A percentile compares a stretch with the other conserved stretches of the same genome.
phyloP scores from a whole-genome alignment of 64 coral and sea anemone genomes.

The Orbicella faveolata region DNA sequence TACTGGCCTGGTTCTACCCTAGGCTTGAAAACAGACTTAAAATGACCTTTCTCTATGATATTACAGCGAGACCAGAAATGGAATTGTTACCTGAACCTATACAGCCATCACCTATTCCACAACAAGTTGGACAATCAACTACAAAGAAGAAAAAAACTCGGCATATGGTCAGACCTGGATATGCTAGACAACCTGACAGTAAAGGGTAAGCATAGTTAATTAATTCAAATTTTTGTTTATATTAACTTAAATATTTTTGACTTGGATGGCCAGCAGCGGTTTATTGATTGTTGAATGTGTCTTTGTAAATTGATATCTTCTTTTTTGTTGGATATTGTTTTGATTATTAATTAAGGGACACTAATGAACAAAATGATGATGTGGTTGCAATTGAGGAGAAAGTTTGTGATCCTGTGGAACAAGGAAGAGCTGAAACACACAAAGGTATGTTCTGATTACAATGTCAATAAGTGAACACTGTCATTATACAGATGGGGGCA shows the following conservation, averaged over 20 bases:
- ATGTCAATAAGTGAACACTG: too few relatives aligned
- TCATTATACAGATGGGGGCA: too few relatives aligned
- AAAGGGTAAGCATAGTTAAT: not conserved
- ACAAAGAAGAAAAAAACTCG: slow-evolving; percentile 41
- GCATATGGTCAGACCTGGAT: slow-evolving; percentile 18
- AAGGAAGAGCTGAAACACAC: not conserved
- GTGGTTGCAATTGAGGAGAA: not conserved
- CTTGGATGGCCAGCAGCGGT: not conserved
- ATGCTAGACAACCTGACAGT: slow-evolving; percentile 25
- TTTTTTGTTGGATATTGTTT: not conserved
- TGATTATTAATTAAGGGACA: not conserved
- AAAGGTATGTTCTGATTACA: not conserved
- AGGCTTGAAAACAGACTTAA: not conserved
- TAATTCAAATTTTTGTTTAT: not conserved
- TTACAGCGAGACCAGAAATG: slow-evolving; percentile 1
- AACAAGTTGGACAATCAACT: not conserved
- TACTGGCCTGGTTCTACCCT: too few relatives aligned
- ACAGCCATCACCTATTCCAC: not conserved
- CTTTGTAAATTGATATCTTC: not conserved
- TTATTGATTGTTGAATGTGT: not conserved
- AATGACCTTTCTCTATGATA: not conserved
- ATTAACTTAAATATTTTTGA: not conserved
- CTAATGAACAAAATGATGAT: not conserved
- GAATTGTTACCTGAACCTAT: slow-evolving; percentile 32
- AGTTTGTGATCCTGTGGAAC: not conserved